These are phyloP conservation scores for Falco punctatus DNA, from an alignment of 2,113 vertebrate species.

Conservation along the genomic window DNA sequence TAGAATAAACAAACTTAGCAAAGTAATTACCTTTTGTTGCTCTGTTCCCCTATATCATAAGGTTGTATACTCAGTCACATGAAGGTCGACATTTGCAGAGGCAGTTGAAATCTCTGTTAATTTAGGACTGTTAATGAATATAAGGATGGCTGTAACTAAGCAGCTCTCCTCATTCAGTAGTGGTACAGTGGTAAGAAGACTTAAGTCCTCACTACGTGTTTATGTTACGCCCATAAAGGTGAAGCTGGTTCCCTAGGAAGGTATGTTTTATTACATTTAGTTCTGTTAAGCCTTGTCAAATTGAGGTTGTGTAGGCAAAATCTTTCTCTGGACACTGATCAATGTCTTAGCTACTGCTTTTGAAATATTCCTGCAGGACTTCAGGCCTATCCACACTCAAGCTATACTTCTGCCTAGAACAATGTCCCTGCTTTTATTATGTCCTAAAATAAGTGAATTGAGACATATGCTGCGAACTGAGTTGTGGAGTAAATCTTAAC, in stretches of 20 bases:
- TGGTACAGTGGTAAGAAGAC: not conserved
- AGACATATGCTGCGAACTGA: not conserved
- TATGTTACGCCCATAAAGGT: not conserved
- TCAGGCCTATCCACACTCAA: not conserved
- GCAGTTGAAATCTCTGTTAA: not conserved
- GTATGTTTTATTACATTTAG: not conserved
- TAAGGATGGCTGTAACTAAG: not conserved
- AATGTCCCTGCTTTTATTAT: not conserved
- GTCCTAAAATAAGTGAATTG: not conserved
- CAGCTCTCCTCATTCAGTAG: not conserved
- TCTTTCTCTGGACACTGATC: not conserved
- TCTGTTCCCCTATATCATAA: not conserved
- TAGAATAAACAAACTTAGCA: not conserved
- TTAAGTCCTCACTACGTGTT: not conserved
- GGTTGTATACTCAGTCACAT: fast-evolving
- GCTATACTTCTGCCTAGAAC: not conserved
- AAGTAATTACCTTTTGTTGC: not conserved
- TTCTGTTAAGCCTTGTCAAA: not conserved
- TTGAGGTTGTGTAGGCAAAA: not conserved
- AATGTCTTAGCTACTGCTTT: not conserved
- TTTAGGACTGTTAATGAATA: not conserved
- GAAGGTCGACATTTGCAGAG: not conserved
- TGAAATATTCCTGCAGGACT: not conserved
- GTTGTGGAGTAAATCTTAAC: slow-evolving; percentile 14
- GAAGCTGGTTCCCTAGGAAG: not conserved